These are phyloP conservation scores for Tychaedon coryphoeus DNA, from an alignment of 2,113 vertebrate species.

Conservation along the genomic window DNA sequence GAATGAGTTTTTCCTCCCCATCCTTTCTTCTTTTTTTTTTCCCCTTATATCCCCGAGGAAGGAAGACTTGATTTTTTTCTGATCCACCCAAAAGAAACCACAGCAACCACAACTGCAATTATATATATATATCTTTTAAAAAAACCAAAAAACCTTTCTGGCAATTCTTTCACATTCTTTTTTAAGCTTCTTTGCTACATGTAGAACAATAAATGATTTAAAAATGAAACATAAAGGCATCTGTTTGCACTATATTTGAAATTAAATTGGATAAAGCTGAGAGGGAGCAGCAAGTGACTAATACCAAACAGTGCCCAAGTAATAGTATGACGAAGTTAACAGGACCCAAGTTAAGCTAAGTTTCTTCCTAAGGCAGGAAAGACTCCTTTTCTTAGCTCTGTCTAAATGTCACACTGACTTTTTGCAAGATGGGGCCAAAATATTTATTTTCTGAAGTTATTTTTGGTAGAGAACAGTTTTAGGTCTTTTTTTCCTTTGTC, in stretches of 20 bases:
- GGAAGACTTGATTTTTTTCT: constrained; percentile 65
- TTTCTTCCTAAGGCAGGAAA: constrained; percentile 64
- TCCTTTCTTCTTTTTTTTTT: not conserved
- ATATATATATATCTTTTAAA: constrained; percentile 60
- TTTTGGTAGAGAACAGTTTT: constrained; percentile 42
- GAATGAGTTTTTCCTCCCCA: constrained; percentile 57
- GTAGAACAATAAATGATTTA: constrained; percentile 69
- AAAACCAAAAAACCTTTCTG: constrained; percentile 47
- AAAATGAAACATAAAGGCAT: constrained; percentile 67
- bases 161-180: constrained; percentile 59
- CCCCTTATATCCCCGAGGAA: constrained; percentile 59
- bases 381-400: constrained; percentile 59
- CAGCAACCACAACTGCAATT: constrained; percentile 60
- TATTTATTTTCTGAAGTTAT: constrained; percentile 63
- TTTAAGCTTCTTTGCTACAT: constrained; percentile 58
- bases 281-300: constrained; percentile 45
- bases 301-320: constrained; percentile 53
- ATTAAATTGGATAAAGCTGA: constrained; percentile 64
- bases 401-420: constrained; percentile 68
- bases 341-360: constrained; percentile 40
- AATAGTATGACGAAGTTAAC: constrained; percentile 62
- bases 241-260: constrained; percentile 57
- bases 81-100: constrained; percentile 66
- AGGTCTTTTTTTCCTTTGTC: constrained; percentile 35
- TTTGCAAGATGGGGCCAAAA: constrained; percentile 53